Base-by-base conservation (phyloP, 2,888 invertebrate genomes). In the Sepiola atlantica region DNA sequence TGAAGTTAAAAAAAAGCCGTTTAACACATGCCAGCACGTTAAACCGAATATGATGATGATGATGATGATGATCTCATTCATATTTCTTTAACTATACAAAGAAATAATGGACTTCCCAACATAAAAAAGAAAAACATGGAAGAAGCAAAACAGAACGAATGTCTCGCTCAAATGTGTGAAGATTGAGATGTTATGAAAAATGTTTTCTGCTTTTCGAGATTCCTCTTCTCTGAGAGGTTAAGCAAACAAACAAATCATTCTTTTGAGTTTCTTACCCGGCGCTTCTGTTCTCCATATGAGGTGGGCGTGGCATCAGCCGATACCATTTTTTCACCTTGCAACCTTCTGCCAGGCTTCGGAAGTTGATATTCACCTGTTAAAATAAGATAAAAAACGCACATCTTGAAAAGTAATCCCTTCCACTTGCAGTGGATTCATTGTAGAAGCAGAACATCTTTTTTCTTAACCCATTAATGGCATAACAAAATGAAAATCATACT, bases 321-420 rank as follows among this genome's bases (percentile, higher is more conserved):
- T 96, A 96, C 96, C 96, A 96, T 54, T 96, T 95, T 90, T 95
- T 95, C n/a, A 94, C 94, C 16, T 94, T 91, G 91, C 94, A 94
- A 28, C 94, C 94, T n/a, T 94, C 94, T 21, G 94, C 91, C n/a
- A 95, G 55, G 55, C 95, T 95, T 35, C 61, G 91, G 61, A 95
- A 90, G 45, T 93, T 93, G 18, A 95, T 90, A 35, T 94, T 94
- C 20, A 95, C 94, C 95, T 95, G 92, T 35, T 35, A 77, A 94
- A n/a, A 94, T 55, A 57, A 54, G 28, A 45, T 55, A 92, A 61
- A 94, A 24, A 35, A 90, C 20, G 21, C 10, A 92, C 16, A 28
- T 28, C n/a, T 77, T 16, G n/a, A 77, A 32, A 32, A n/a, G n/a
- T 77, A n/a, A n/a, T 77, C n/a, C 10, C 14, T 77, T 61, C 24